Conservation (phyloP, 2,797 vertebrate species). For the Dicrostonyx torquatus region DNA sequence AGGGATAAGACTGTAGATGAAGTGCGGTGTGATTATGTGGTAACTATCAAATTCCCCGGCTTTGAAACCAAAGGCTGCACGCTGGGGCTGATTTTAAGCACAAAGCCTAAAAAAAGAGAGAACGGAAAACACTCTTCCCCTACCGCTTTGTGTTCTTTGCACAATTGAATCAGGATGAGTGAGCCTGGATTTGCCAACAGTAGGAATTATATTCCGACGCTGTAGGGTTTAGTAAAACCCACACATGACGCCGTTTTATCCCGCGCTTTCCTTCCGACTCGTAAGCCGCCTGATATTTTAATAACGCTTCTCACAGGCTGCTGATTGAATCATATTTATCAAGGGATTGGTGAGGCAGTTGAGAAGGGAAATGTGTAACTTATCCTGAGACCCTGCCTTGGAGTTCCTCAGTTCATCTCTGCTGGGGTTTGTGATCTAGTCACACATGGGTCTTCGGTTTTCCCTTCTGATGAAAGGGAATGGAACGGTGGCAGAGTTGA, state of each 20-base stretch:
- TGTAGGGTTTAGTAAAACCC: conserved; percentile 70
- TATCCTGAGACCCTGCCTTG: not conserved
- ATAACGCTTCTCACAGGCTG: conserved; percentile 66
- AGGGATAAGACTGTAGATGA: conserved; percentile 36
- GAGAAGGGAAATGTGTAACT: not conserved
- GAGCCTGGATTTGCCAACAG: conserved; percentile 74
- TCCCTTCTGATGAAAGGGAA: not conserved
- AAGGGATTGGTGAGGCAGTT: conserved; percentile 51
- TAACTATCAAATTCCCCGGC: conserved; percentile 59
- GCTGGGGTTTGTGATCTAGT: not conserved
- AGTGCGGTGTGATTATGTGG: conserved; percentile 20
- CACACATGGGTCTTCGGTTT: conserved; percentile 26
- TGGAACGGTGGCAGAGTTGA: not conserved
- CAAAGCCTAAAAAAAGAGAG: conserved; percentile 65
- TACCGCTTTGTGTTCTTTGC: conserved; percentile 68
- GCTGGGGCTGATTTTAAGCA: conserved; percentile 71
- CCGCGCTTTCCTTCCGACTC: conserved; percentile 68
- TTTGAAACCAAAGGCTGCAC: conserved; percentile 52
- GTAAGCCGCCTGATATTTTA: conserved; percentile 79
- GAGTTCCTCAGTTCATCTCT: not conserved
- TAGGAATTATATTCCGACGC: conserved; percentile 70
- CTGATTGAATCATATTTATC: conserved; percentile 77
- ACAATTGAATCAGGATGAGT: conserved; percentile 67
- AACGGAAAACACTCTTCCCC: conserved; percentile 72
- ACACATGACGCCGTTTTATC: conserved; percentile 73